Conservation (phyloP, 2,113 vertebrate genomes). For the Ondatra zibethicus region DNA sequence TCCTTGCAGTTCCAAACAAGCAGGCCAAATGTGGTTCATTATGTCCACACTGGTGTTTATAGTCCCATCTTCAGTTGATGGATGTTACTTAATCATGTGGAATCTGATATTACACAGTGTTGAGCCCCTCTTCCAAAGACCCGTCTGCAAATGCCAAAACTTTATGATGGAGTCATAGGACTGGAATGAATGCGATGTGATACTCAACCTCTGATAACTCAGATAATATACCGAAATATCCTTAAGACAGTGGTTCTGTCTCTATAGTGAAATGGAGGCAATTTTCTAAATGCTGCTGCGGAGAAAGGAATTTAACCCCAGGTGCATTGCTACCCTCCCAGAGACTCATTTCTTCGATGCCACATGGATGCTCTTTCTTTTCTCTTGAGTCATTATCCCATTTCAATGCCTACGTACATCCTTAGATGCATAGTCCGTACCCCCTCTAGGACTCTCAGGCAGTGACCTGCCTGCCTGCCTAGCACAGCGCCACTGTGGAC, state of each 20-base stretch:
- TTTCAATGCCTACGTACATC: not conserved
- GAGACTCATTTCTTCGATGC: not conserved
- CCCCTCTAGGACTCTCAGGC: not conserved
- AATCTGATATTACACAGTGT: not conserved
- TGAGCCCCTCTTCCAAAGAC: conserved; percentile 49
- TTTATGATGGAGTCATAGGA: conserved; percentile 5
- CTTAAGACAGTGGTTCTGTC: not conserved
- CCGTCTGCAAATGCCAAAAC: not conserved
- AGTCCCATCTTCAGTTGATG: not conserved
- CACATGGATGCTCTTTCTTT: not conserved
- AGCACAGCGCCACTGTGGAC: not conserved
- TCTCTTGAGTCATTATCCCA: not conserved
- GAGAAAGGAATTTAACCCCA: not conserved
- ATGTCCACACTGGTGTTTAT: conserved; percentile 44
- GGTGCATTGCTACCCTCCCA: not conserved
- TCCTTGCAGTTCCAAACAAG: conserved; percentile 33
- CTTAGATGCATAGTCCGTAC: not conserved
- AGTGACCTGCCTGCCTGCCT: not conserved
- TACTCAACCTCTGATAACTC: not conserved
- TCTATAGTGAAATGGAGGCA: not conserved
- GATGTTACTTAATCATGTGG: conserved; percentile 27
- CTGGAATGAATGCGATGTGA: conserved; percentile 45
- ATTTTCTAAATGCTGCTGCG: conserved; percentile 43
- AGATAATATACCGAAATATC: not conserved
- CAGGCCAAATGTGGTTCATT: not conserved